phyloP scores from a whole-genome alignment of 2,113 vertebrate species.

The Cavia aperea region DNA sequence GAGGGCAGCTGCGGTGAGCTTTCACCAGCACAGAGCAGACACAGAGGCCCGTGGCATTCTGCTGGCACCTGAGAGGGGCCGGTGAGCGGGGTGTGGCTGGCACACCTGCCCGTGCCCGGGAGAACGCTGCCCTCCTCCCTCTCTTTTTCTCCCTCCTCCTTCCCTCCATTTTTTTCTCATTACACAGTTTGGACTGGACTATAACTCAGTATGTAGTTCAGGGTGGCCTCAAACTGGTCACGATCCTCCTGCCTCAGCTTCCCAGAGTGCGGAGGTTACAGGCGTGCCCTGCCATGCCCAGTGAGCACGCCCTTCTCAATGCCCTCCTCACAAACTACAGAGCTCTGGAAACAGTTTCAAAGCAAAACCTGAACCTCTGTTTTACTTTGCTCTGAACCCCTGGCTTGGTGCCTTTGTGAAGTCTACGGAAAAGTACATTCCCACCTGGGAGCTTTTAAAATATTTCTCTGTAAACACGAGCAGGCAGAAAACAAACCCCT shows the following conservation, averaged over 20 bases:
- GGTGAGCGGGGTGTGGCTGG: neutral
- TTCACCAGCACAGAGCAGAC: accelerated
- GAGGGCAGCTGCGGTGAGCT: no score
- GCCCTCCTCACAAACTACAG: neutral
- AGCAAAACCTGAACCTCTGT: neutral
- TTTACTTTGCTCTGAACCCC: neutral
- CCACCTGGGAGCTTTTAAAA: constrained; percentile 49
- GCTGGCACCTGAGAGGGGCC: neutral
- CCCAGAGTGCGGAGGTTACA: neutral
- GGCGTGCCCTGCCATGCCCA: neutral
- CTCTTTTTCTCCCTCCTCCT: no score
- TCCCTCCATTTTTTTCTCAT: neutral
- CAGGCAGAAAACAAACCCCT: constrained; percentile 40
- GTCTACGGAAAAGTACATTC: neutral
- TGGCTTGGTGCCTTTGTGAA: neutral
- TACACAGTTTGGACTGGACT: neutral
- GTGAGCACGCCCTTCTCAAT: neutral
- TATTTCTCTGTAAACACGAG: constrained; percentile 19
- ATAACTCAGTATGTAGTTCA: neutral
- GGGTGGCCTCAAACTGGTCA: neutral
- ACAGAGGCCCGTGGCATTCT: accelerated
- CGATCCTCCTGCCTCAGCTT: neutral
- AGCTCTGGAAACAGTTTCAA: no score
- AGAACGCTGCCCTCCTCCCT: neutral
- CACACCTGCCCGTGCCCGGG: accelerated